Percentiles rank a stretch among this genome's conserved stretches.
phyloP scores from a whole-genome alignment of 2,113 vertebrate genomes.

The Xiphorhynchus elegans region DNA sequence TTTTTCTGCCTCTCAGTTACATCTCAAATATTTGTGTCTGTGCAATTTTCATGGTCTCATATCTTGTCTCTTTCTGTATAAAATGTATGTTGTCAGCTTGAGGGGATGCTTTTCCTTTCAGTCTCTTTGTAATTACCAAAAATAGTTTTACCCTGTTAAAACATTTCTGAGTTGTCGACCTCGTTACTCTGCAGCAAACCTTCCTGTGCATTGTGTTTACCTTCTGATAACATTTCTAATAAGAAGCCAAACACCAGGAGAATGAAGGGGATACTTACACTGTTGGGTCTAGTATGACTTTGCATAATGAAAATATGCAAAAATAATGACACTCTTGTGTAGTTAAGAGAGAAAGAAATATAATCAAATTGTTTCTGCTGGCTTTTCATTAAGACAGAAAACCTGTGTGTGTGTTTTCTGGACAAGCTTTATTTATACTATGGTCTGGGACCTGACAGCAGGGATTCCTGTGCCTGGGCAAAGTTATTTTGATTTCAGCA shows the following conservation, averaged over 20 bases:
- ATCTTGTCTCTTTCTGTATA: constrained; percentile 68
- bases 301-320: neutral
- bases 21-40: constrained; percentile 52
- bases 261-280: neutral
- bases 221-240: constrained; percentile 11
- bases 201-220: constrained; percentile 59
- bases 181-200: constrained; percentile 33
- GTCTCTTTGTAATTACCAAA: constrained; percentile 71
- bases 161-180: constrained; percentile 54
- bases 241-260: neutral
- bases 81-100: constrained; percentile 68
- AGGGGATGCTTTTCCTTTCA: constrained; percentile 55
- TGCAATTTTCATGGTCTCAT: constrained; percentile 65
- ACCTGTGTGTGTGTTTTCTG: neutral
- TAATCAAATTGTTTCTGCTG: neutral
- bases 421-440: neutral
- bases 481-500: neutral
- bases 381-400: neutral
- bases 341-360: neutral
- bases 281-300: neutral
- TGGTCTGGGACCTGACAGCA: neutral
- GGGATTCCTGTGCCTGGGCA: neutral
- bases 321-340: neutral
- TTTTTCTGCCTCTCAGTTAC: constrained; percentile 55
- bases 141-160: constrained; percentile 71